A percentile compares a stretch with the other conserved stretches of the same genome.
These are phyloP conservation scores for Lordiphosa clarofinis DNA, from an alignment of 1,140 invertebrate genomes.

Conservation along the genomic window DNA sequence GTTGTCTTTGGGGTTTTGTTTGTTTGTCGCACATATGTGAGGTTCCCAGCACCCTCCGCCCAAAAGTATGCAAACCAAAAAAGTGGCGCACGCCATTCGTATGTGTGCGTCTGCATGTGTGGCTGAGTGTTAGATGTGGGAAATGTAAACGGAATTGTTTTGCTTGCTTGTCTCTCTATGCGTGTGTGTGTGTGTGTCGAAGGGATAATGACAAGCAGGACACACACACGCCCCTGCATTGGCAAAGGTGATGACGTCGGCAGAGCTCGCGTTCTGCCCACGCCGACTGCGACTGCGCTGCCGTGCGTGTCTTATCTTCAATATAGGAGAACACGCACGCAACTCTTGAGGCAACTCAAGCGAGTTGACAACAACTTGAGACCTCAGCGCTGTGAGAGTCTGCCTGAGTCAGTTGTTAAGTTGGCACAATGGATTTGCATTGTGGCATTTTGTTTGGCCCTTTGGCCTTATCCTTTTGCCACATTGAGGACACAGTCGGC, in stretches of 20 bases:
- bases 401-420: slow-evolving; percentile 9
- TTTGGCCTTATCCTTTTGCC: slow-evolving; percentile 26
- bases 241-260: slow-evolving; percentile 45
- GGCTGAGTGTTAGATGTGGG: slow-evolving; percentile 48
- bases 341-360: slow-evolving; percentile 50
- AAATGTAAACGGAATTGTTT: slow-evolving; percentile 78
- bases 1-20: slow-evolving; percentile 46
- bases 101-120: slow-evolving; percentile 9
- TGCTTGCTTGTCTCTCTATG: slow-evolving; percentile 50
- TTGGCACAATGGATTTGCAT: slow-evolving; percentile 44
- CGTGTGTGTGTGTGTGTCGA: slow-evolving; percentile 48
- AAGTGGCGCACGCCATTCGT: slow-evolving; percentile 50
- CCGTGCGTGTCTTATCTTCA: slow-evolving; percentile 71
- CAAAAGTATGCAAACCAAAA: slow-evolving; percentile 68
- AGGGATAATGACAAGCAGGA: slow-evolving; percentile 71
- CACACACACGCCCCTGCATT: slow-evolving; percentile 10
- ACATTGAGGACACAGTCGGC: slow-evolving; percentile 9
- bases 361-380: slow-evolving; percentile 54
- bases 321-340: slow-evolving; percentile 71
- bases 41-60: slow-evolving; percentile 57
- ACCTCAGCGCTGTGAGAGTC: not conserved
- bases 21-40: slow-evolving; percentile 69
- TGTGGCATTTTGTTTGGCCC: slow-evolving; percentile 30
- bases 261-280: slow-evolving; percentile 12
- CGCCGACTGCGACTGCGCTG: slow-evolving; percentile 19